phyloP scores from a whole-genome alignment of 92 coral and sea anemone species.

The Palythoa heliodiscus region DNA sequence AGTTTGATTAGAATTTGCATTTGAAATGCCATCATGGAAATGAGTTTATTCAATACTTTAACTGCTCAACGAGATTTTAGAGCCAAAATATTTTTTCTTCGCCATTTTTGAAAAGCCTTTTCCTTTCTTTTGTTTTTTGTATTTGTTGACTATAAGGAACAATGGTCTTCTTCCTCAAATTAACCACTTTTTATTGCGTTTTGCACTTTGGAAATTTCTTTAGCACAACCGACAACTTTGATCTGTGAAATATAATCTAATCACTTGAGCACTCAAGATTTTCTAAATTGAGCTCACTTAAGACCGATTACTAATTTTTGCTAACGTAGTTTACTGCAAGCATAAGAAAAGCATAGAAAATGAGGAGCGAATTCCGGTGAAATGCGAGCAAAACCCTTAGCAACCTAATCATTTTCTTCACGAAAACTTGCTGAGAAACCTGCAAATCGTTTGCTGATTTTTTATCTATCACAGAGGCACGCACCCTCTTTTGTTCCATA shows the following conservation, averaged over 20 bases:
- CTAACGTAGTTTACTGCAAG: conserved; percentile 5
- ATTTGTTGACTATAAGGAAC: conserved; percentile 27
- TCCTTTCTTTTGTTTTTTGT: conserved; percentile 22
- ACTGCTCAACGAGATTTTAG: conserved; percentile 12
- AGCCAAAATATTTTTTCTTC: not conserved
- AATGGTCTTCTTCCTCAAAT: conserved; percentile 29
- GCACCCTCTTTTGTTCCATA: not conserved
- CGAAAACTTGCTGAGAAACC: not conserved
- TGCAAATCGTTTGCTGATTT: not conserved
- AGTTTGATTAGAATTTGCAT: conserved; percentile 38
- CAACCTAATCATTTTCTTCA: not conserved
- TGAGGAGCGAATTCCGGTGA: conserved; percentile 8
- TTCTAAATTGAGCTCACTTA: conserved; percentile 40
- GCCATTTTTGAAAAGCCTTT: conserved; percentile 19
- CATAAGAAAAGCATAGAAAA: not conserved
- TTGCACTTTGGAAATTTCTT: conserved; percentile 39
- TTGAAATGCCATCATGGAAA: conserved; percentile 20
- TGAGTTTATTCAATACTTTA: not conserved
- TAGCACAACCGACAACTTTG: conserved; percentile 30
- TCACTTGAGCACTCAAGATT: conserved; percentile 49
- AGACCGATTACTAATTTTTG: conserved; percentile 40
- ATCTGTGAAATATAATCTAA: conserved; percentile 42
- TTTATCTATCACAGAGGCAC: not conserved
- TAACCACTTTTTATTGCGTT: conserved; percentile 43
- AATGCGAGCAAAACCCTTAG: conserved; percentile 18